These are phyloP conservation scores for Fopius arisanus DNA, from an alignment of 1,140 invertebrate species.

Conservation along the genomic window DNA sequence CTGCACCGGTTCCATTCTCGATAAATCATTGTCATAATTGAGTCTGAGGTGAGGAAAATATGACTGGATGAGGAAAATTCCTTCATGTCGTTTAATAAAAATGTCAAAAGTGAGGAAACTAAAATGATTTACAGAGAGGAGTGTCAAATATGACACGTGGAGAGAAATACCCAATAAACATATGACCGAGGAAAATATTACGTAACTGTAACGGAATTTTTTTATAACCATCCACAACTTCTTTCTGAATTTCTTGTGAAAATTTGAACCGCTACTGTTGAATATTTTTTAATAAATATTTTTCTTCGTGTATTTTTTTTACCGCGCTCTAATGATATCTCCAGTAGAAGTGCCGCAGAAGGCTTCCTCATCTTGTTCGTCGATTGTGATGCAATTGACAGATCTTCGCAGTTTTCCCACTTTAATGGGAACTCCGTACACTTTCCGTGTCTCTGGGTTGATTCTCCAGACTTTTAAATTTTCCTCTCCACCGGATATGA, in stretches of 20 bases:
- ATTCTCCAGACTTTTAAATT: slow-evolving; percentile 81
- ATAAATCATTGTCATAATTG: slow-evolving; percentile 70
- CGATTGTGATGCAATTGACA: slow-evolving; percentile 72
- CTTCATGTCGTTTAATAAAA: too few species aligned
- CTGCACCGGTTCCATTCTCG: slow-evolving; percentile 62
- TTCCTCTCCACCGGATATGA: slow-evolving; percentile 77
- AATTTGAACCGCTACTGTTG: too few species aligned
- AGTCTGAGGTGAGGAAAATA: slow-evolving; percentile 54
- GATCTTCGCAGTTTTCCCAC: slow-evolving; percentile 74
- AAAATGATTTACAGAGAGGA: too few species aligned
- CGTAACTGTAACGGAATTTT: too few species aligned
- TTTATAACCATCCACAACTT: too few species aligned
- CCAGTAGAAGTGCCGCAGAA: slow-evolving; percentile 88
- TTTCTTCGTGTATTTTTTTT: slow-evolving; percentile 59
- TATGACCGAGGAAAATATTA: too few species aligned
- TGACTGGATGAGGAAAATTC: not conserved
- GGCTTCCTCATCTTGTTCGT: slow-evolving; percentile 73
- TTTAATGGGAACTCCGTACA: slow-evolving; percentile 76
- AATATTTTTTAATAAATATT: too few species aligned
- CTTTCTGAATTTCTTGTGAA: slow-evolving; percentile 26
- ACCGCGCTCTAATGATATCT: slow-evolving; percentile 70
- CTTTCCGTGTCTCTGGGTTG: slow-evolving; percentile 72
- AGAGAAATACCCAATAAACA: too few species aligned
- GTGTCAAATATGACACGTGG: too few species aligned
- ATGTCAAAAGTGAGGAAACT: too few species aligned